Percentiles rank a stretch among this genome's conserved stretches.
Conservation (phyloP, 2,113 vertebrate species). For the Hemiscyllium ocellatum region DNA sequence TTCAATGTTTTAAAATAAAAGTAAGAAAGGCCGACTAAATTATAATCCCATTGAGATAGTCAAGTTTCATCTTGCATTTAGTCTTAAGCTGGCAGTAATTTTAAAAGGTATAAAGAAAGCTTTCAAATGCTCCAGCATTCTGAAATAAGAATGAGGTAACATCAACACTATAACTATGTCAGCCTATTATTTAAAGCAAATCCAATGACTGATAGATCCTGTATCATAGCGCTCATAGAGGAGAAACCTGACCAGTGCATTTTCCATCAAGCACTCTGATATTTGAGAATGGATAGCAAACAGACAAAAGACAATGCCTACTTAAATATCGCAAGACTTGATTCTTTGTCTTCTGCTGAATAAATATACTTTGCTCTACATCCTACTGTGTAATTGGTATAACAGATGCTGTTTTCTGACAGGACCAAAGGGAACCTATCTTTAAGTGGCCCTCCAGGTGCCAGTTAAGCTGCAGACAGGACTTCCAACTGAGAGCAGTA, state of each 20-base stretch:
- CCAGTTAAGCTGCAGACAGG: background rate
- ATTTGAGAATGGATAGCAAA: background rate
- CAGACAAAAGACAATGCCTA: background rate
- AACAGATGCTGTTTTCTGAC: background rate
- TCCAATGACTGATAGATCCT: slow-evolving; percentile 12
- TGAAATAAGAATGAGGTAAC: background rate
- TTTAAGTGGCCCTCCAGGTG: background rate
- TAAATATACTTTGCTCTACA: background rate
- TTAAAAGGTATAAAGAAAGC: background rate
- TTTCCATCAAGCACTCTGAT: background rate
- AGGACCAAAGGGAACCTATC: background rate
- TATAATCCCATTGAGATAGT: background rate
- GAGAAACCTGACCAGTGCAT: slow-evolving; percentile 15
- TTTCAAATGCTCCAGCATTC: background rate
- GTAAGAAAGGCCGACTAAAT: background rate
- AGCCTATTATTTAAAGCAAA: slow-evolving; percentile 19
- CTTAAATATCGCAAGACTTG: background rate
- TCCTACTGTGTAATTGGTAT: background rate
- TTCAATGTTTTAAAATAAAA: background rate
- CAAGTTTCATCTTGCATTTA: background rate
- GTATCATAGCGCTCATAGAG: background rate
- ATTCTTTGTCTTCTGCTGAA: background rate
- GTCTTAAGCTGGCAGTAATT: background rate
- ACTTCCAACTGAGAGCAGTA: background rate
- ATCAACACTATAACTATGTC: background rate